These are phyloP conservation scores for Saturnia japonica DNA, from an alignment of 2,888 invertebrate species.

Conservation along the genomic window DNA sequence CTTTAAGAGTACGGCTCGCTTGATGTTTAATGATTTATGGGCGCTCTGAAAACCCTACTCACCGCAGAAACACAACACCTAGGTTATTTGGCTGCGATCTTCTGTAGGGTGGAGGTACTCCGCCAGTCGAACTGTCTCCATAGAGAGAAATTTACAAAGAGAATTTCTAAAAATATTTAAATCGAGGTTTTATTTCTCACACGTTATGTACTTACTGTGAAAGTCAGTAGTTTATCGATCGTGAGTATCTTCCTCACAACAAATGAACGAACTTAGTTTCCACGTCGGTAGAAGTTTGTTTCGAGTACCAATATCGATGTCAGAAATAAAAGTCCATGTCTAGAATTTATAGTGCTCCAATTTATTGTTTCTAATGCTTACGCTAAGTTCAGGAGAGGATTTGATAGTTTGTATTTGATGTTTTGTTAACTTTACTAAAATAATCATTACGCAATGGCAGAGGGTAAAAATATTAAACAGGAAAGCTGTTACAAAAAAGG, in stretches of 20 bases:
- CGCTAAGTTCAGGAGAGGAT: not conserved
- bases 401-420: not conserved
- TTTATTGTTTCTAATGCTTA: not conserved
- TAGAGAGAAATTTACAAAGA: too few relatives aligned
- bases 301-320: constrained; percentile 2
- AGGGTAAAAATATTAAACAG: too few relatives aligned
- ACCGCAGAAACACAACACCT: too few relatives aligned
- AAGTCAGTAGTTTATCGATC: not conserved
- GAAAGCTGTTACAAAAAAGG: too few relatives aligned
- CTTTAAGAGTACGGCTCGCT: too few relatives aligned
- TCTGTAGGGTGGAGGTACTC: too few relatives aligned
- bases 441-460: not conserved
- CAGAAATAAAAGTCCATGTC: not conserved
- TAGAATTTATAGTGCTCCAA: not conserved
- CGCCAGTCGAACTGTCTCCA: too few relatives aligned
- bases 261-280: not conserved
- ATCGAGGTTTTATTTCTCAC: not conserved
- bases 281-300: not conserved
- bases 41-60: too few relatives aligned
- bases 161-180: not conserved
- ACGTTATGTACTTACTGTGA: not conserved
- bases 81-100: too few relatives aligned
- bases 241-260: not conserved
- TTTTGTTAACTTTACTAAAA: not conserved
- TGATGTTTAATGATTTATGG: too few relatives aligned